Base-by-base conservation (phyloP, 2,888 invertebrate species). In the Esperia sulphurella region DNA sequence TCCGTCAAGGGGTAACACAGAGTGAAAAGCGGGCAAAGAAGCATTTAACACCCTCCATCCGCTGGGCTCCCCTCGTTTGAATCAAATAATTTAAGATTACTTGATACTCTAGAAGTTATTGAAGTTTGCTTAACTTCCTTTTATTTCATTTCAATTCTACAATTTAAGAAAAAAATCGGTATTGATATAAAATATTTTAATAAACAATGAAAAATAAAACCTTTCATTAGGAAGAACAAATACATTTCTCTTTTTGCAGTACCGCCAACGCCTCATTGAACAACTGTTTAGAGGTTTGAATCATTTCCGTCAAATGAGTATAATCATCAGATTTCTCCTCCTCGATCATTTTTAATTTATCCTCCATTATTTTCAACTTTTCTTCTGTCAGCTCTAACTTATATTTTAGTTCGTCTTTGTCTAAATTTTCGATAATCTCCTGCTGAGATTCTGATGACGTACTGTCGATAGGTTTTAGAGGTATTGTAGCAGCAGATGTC, bases 321-420 rank as follows among this genome's bases (percentile, higher is more conserved):
- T 89, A 84, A 75, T 94, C 93, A 14, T 90, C 79, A 46, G 87
- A 88, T 63, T 93, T 92, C 63, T 94, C 94, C 54, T 91, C 91
- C 58, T 92, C 91, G 31, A 93, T 85, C 68, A 93, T 92, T 62
- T 91, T 91, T 37, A 94, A 68, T 66, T 92, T 90, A 39, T 92
- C 91, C 65, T 92, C 91, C 68, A 94, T 77, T 13, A 92, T 91
- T 67, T 92, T 91, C 39, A 93, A 83, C 60, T 92, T 92, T 72
- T 94, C 94, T 61, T 93, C 91, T 0, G 93, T 89, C 47, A 94
- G 72, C 65, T 93, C 92, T 46, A 94, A 68, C 63, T 81, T 89
- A 55, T 71, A 88, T 66, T 77, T 84, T 8, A 89, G 61, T 47
- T 83, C 86, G 29, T 87, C 87, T 63, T 75, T 83, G 43, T 86